A percentile compares a stretch with the other conserved stretches of the same genome.
These are phyloP conservation scores for Bicyclus anynana DNA, from an alignment of 1,140 invertebrate genomes.

Conservation along the genomic window DNA sequence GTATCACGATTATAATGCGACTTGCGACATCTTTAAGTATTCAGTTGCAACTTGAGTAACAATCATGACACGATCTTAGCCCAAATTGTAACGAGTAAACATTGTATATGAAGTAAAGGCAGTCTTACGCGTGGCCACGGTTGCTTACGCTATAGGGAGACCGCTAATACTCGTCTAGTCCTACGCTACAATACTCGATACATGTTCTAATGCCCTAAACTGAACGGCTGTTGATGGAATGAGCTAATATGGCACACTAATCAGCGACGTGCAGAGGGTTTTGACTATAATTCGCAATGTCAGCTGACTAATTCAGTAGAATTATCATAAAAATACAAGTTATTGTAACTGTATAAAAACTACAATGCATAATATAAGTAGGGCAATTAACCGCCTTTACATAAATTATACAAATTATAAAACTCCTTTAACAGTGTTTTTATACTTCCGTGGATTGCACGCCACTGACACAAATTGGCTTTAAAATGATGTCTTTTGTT, in stretches of 20 bases:
- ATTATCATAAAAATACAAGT: too few relatives aligned
- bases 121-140: conserved; percentile 61
- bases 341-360: too few relatives aligned
- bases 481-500: too few relatives aligned
- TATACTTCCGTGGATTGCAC: too few relatives aligned
- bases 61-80: conserved; percentile 11
- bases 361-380: too few relatives aligned
- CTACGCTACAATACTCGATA: conserved; percentile 55
- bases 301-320: neutral
- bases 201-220: conserved; percentile 41
- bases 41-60: conserved; percentile 21
- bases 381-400: too few relatives aligned
- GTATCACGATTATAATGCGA: neutral
- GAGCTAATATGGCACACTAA: neutral
- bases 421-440: too few relatives aligned
- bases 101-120: conserved; percentile 56
- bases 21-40: too few relatives aligned
- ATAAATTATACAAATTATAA: too few relatives aligned
- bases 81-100: conserved; percentile 50
- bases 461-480: too few relatives aligned
- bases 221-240: conserved; percentile 23
- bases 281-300: neutral
- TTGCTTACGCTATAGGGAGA: conserved; percentile 43
- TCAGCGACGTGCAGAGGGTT: too few relatives aligned
- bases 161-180: conserved; percentile 33